phyloP scores from a whole-genome alignment of 2,797 vertebrate species.

The Sebastes nivosus region DNA sequence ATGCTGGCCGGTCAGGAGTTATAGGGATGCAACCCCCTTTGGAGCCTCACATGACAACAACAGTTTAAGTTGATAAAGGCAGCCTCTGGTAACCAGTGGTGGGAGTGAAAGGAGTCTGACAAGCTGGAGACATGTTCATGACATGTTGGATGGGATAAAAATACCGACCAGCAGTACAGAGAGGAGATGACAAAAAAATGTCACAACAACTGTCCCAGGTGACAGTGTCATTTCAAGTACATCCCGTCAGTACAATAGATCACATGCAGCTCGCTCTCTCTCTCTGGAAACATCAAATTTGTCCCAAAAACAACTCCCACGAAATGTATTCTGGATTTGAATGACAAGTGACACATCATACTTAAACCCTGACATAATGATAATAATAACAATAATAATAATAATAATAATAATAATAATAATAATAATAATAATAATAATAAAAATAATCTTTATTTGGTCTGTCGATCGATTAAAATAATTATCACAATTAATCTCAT shows the following conservation, averaged over 20 bases:
- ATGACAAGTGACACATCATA: neutral
- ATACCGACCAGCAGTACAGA: neutral
- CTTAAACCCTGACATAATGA: too few relatives aligned
- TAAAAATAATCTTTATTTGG: too few relatives aligned
- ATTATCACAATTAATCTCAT: too few relatives aligned
- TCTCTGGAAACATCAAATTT: neutral
- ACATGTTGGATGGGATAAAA: constrained; percentile 2
- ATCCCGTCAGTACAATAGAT: neutral
- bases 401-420: too few relatives aligned
- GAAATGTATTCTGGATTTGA: neutral
- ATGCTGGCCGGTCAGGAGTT: constrained; percentile 16
- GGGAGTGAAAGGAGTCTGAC: neutral
- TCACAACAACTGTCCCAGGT: constrained; percentile 6
- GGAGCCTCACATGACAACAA: neutral
- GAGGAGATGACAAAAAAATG: constrained; percentile 13
- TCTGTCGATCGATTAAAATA: too few relatives aligned
- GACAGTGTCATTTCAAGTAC: neutral
- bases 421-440: too few relatives aligned
- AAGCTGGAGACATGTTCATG: neutral
- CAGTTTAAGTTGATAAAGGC: constrained; percentile 8
- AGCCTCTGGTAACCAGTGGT: neutral
- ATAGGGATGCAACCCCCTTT: neutral
- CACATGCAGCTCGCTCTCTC: neutral
- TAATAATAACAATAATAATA: too few relatives aligned
- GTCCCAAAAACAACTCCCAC: neutral